A percentile compares a stretch with the other conserved stretches of the same genome.
Evolutionary conservation across 2,888 invertebrate species (phyloP).

Genomic region (Elmis aenea): DNA sequence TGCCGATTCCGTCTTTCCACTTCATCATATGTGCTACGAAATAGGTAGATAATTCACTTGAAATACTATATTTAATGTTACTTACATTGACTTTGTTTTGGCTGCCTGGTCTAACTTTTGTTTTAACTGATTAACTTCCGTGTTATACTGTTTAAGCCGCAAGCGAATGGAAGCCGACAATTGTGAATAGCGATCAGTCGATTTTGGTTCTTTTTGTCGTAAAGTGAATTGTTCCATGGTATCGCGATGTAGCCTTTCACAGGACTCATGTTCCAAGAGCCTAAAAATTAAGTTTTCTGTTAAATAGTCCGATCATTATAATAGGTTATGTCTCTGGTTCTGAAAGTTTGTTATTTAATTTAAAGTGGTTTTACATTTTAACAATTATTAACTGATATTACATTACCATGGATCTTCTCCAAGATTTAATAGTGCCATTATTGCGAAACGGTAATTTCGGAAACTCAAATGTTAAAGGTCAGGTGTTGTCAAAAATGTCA

Average conservation of each 20-base stretch:
- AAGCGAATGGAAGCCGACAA: conserved; percentile 57
- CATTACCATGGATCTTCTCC: conserved; percentile 49
- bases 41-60: conserved; percentile 13
- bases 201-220: conserved; percentile 51
- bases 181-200: conserved; percentile 53
- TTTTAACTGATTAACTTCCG: conserved; percentile 56
- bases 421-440: conserved; percentile 46
- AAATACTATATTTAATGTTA: too few relatives aligned
- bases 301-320: neutral
- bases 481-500: too few relatives aligned
- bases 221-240: conserved; percentile 58
- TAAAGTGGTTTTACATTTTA: too few relatives aligned
- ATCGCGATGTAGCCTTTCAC: conserved; percentile 58
- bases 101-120: conserved; percentile 52
- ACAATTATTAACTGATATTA: conserved; percentile 2
- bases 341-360: too few relatives aligned
- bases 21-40: conserved; percentile 56
- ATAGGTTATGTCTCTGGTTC: too few relatives aligned
- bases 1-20: conserved; percentile 57
- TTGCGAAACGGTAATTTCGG: too few relatives aligned
- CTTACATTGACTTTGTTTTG: too few relatives aligned
- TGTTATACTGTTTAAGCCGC: conserved; percentile 57
- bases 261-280: conserved; percentile 61
- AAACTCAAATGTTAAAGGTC: too few relatives aligned
- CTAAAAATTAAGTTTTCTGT: conserved; percentile 39